Conservation (phyloP, 2,113 vertebrate genomes). For the Xerus inauris region DNA sequence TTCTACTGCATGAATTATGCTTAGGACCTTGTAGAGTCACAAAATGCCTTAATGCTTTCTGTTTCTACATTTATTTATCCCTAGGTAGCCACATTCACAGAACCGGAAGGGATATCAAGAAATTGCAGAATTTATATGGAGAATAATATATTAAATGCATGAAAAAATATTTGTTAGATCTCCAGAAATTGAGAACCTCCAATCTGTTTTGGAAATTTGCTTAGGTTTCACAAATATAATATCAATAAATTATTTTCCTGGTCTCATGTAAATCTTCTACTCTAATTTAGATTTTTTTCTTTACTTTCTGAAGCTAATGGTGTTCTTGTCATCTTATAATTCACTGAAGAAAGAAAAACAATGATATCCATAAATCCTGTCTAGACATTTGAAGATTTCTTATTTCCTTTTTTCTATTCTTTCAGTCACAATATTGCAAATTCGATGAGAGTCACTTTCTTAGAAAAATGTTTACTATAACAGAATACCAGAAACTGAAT, state of each 20-base stretch:
- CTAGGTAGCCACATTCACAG: constrained; percentile 57
- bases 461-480: too few species aligned
- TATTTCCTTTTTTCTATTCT: neutral
- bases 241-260: neutral
- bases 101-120: constrained; percentile 25
- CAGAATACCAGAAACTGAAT: neutral
- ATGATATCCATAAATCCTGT: neutral
- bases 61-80: constrained; percentile 77
- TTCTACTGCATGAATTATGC: constrained; percentile 69
- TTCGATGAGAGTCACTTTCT: neutral
- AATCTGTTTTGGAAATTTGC: constrained; percentile 26
- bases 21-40: constrained; percentile 65
- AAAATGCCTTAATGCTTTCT: constrained; percentile 73
- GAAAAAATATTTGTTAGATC: neutral
- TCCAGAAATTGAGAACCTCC: neutral
- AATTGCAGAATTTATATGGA: constrained; percentile 26
- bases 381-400: neutral
- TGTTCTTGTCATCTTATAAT: neutral
- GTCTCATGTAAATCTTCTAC: neutral
- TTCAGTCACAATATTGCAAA: neutral
- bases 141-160: constrained; percentile 14
- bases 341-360: neutral
- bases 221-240: neutral
- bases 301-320: neutral
- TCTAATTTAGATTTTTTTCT: neutral